Evolutionary conservation across 1,140 invertebrate genomes (phyloP), one percentile per base, ranked within the genome.

Genomic region (Phortica variegata): DNA sequence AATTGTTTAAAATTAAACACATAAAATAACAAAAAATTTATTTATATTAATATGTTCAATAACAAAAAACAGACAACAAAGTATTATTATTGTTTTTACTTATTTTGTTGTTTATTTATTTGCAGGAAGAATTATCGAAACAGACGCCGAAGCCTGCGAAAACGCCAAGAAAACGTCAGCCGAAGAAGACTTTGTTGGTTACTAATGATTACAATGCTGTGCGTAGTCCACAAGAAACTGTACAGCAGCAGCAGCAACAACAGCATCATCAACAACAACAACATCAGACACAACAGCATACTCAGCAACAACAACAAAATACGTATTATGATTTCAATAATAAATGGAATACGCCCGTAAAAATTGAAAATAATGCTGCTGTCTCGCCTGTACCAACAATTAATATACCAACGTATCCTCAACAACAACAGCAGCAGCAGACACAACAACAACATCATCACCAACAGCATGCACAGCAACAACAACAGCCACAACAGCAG

Each of bases 391-490:
- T 63, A 26, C 56, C 70, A 18, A 65, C 77, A 34, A 55, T 75
- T 16, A 77, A 60, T 51, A 77, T 73, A 60, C 77, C 76, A 50
- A 78, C 70, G 58, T 73, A 73, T 73, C 58, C 78, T 26, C 78
- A 77, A 19, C 65, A 73, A 17, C 73, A 65, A 42, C 59, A 68
- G 36, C 63, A 69, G 39, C 78, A 79, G 42, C 68, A 72, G 20
- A 57, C 59, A 17, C 54, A 54, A 23, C 42, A 41, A 12, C 52
- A 54, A 18, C 48, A 51, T 19, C 48, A 52, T 10, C 56, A 65
- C n/a, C 56, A 57, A 32, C 59, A 60, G 4, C 60, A 68, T 34
- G 57, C 66, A n/a, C 70, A 77, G 16, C 73, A 76, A 44, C 73
- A 77, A 18, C 57, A 60, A 21, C 44, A 39, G 12, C 56, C 55